Conservation (phyloP, 2,797 vertebrate species). For the Phrynocephalus forsythii region DNA sequence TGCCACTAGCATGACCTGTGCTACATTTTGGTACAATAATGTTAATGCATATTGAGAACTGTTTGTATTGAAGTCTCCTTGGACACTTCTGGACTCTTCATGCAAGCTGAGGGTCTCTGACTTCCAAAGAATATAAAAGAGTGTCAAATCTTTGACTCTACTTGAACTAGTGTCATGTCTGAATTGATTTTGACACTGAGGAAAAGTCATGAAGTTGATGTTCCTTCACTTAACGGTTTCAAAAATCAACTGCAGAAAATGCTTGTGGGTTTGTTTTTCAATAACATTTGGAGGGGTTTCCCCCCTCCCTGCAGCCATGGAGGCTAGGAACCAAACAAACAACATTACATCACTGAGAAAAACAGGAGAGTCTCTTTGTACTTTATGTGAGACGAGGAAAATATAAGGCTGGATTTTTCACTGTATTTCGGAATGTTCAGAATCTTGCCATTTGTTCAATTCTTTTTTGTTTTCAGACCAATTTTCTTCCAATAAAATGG, state of each 20-base stretch:
- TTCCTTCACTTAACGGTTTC: neutral
- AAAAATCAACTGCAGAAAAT: neutral
- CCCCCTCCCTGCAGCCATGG: neutral
- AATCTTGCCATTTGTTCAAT: too few species aligned
- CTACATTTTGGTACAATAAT: neutral
- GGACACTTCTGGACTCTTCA: neutral
- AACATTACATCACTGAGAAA: neutral
- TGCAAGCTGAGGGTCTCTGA: neutral
- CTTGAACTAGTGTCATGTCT: conserved; percentile 5
- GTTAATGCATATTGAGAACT: neutral
- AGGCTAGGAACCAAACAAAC: neutral
- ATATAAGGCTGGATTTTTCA: neutral
- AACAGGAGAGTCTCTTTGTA: neutral
- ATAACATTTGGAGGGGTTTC: neutral
- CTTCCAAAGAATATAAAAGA: conserved; percentile 4
- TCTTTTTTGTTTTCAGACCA: neutral
- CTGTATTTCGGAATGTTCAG: neutral
- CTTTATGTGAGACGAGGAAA: too few species aligned
- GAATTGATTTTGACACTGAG: neutral
- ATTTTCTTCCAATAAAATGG: too few species aligned
- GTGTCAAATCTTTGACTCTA: neutral
- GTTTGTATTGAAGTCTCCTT: neutral
- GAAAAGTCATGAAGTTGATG: neutral
- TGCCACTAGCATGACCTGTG: neutral
- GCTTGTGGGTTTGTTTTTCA: neutral